phyloP scores from a whole-genome alignment of 2,888 invertebrate genomes.

The Sesia bembeciformis region DNA sequence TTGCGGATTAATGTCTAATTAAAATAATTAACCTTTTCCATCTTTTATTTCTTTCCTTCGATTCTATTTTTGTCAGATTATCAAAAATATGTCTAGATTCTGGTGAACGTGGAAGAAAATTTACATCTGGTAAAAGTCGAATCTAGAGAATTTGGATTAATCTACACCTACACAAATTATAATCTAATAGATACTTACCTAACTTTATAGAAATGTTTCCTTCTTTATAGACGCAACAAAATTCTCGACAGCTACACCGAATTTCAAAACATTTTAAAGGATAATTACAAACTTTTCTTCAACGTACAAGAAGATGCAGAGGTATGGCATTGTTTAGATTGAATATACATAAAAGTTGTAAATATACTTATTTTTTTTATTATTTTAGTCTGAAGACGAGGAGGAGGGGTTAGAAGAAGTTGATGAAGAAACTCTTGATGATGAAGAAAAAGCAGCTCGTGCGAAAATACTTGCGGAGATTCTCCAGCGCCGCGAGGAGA shows the following conservation, averaged over 20 bases:
- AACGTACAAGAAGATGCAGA: conserved; percentile 72
- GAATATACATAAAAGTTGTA: background rate
- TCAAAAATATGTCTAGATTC: no score
- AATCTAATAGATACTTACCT: background rate
- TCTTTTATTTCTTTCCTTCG: no score
- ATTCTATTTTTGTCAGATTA: no score
- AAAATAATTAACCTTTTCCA: no score
- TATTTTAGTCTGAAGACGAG: conserved; percentile 31
- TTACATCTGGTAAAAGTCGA: no score
- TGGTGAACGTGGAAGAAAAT: no score
- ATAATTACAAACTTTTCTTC: conserved; percentile 81
- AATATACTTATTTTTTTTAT: background rate
- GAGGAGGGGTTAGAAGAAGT: conserved; percentile 54
- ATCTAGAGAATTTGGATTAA: background rate
- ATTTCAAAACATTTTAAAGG: conserved; percentile 71
- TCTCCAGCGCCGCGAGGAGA: conserved; percentile 30
- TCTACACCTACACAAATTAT: background rate
- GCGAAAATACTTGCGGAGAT: conserved; percentile 33
- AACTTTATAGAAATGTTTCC: background rate
- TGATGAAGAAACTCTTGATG: conserved; percentile 51
- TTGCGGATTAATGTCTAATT: no score
- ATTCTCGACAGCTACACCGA: conserved; percentile 70
- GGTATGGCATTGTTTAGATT: conserved; percentile 18
- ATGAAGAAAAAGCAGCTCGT: conserved; percentile 50
- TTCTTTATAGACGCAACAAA: conserved; percentile 36